Evolutionary conservation across 2,797 vertebrate genomes (phyloP).

Genomic region (Perodicticus potto): DNA sequence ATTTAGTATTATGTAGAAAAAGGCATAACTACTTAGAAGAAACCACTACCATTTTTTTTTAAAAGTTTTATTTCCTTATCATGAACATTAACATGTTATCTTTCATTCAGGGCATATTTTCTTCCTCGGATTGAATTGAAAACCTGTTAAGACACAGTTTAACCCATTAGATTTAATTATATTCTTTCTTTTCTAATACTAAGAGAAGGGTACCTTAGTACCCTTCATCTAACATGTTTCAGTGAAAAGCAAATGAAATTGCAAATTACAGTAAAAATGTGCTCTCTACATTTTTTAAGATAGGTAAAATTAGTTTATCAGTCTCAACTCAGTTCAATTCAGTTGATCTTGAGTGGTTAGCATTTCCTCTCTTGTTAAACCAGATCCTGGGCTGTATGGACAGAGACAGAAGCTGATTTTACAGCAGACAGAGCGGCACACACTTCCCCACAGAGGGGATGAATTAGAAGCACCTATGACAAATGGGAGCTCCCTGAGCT

Average conservation of each 20-base stretch:
- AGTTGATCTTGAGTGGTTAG: slow-evolving; percentile 8
- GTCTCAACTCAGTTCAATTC: slow-evolving; percentile 27
- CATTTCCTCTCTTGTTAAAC: slow-evolving; percentile 46
- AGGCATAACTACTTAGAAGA: slow-evolving; percentile 31
- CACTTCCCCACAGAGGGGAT: slow-evolving; percentile 33
- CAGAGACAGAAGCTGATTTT: background rate
- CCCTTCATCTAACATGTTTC: background rate
- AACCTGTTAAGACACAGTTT: slow-evolving; percentile 51
- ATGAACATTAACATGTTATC: background rate
- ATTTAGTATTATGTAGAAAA: slow-evolving; percentile 38
- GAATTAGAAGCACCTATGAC: slow-evolving; percentile 23
- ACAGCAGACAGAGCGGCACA: accelerated
- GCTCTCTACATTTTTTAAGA: slow-evolving; percentile 46
- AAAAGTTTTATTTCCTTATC: slow-evolving; percentile 52
- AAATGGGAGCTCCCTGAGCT: slow-evolving; percentile 56
- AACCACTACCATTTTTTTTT: background rate
- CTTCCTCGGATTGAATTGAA: slow-evolving; percentile 24
- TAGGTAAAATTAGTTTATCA: slow-evolving; percentile 50
- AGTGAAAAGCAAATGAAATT: slow-evolving; percentile 67
- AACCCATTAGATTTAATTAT: slow-evolving; percentile 38
- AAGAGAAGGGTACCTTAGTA: slow-evolving; percentile 18
- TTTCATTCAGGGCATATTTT: slow-evolving; percentile 57
- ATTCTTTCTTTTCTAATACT: slow-evolving; percentile 53
- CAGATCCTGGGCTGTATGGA: slow-evolving; percentile 15
- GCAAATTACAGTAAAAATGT: slow-evolving; percentile 53